Evolutionary conservation across 1,140 invertebrate species (phyloP), one percentile per base, ranked within the genome.

Genomic region (Drosophila pallidifrons): DNA sequence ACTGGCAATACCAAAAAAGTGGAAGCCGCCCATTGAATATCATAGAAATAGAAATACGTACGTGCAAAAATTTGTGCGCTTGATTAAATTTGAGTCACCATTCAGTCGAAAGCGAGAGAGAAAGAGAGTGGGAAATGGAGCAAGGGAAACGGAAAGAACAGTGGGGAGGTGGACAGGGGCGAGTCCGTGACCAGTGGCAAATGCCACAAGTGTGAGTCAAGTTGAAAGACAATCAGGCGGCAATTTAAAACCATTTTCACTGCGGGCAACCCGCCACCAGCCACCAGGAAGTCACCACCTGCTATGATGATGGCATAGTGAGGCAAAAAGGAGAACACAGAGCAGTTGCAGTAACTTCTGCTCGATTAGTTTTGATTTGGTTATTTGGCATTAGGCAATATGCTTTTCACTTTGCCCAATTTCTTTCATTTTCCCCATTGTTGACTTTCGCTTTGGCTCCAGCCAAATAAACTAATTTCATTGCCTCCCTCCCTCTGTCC

Each of bases 221-320:
- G 77, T 75, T 80, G 77, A 88, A 89, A 83, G 83, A 88, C 83
- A 88, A 88, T 89, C 83, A 89, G 80, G 81, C 85, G 87, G 85
- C 85, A 89, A 89, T 89, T 89, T 89, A 89, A 89, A 89, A 81
- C 75, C 72, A 89, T 89, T 89, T 89, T 89, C 85, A 89, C 85
- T 81, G 77, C 70, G 77, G 80, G 49, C 83, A 83, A 77, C 59
- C 20, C 55, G 59, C 47, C 69, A 69, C 28, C 55, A 77, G 59
- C 47, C 69, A 69, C 28, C 55, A 77, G 60, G 60, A 67, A 79
- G 52, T 69, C 68, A 64, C 65, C 78, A 88, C 83, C 83, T 88
- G 83, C 83, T 88, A 79, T 69, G 20, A 25, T 25, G 20, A 25
- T 25, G 52, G 51, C 68, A 65, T 59, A 43, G 11, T 32, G 10